A percentile compares a stretch with the other conserved stretches of the same genome.
Evolutionary conservation across 1,140 invertebrate genomes (phyloP).

Genomic region (Drosophila guanche): DNA sequence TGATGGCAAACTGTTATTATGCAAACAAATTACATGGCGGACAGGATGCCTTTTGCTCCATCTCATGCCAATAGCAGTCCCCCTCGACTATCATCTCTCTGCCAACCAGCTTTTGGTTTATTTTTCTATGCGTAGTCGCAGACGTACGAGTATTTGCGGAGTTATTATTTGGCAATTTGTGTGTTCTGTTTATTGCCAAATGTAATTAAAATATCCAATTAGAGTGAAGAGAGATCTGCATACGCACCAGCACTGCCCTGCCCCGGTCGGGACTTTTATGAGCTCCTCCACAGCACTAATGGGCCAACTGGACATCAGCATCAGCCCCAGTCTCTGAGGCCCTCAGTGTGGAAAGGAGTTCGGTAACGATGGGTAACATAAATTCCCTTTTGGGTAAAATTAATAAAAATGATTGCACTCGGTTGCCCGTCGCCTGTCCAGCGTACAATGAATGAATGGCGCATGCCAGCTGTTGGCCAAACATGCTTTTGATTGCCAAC

Average conservation of each 20-base stretch:
- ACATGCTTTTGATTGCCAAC: conserved; percentile 78
- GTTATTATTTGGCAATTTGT: conserved; percentile 73
- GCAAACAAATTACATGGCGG: conserved; percentile 76
- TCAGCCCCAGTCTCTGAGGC: too few species aligned
- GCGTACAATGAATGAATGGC: conserved; percentile 75
- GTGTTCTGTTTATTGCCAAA: conserved; percentile 50
- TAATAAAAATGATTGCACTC: conserved; percentile 81
- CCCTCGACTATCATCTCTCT: neutral
- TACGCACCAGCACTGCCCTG: conserved; percentile 12
- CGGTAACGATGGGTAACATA: conserved; percentile 55
- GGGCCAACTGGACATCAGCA: conserved; percentile 41
- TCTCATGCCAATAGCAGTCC: conserved; percentile 3
- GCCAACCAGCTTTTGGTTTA: neutral
- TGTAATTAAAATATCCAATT: conserved; percentile 80
- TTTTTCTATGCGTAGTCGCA: conserved; percentile 24
- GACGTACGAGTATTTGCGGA: conserved; percentile 23
- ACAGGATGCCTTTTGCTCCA: conserved; percentile 21
- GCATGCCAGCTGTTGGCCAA: conserved; percentile 80
- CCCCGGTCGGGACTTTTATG: conserved; percentile 48
- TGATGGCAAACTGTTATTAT: conserved; percentile 76
- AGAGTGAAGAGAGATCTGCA: conserved; percentile 45
- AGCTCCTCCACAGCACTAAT: conserved; percentile 71
- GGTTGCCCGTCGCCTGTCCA: conserved; percentile 40
- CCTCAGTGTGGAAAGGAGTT: neutral
- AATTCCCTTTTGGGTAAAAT: conserved; percentile 78